Evolutionary conservation across 2,888 invertebrate species (phyloP).

Genomic region (Crocallis elinguaria): DNA sequence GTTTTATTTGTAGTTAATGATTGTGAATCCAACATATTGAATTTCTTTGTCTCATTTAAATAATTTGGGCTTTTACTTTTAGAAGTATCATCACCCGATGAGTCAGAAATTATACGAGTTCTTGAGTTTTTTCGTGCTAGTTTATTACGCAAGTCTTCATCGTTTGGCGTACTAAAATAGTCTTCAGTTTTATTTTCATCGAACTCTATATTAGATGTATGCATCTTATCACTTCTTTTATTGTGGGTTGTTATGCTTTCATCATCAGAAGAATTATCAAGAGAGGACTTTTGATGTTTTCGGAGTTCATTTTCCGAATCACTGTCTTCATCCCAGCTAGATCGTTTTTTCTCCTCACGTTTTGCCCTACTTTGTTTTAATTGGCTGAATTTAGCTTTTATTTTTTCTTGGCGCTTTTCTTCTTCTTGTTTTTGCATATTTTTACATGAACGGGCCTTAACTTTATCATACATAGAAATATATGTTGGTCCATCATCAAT

Average conservation of each 20-base stretch:
- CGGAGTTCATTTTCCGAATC: conserved; percentile 85
- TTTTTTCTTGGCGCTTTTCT: conserved; percentile 93
- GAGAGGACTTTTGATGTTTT: conserved; percentile 70
- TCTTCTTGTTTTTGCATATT: conserved; percentile 97
- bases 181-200: conserved; percentile 78
- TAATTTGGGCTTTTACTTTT: conserved; percentile 75
- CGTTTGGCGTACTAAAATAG: conserved; percentile 75
- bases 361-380: conserved; percentile 94
- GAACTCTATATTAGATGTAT: conserved; percentile 64
- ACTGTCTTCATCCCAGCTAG: conserved; percentile 95
- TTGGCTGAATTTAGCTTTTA: conserved; percentile 95
- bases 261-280: conserved; percentile 84
- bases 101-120: conserved; percentile 91
- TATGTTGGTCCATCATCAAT: conserved; percentile 95
- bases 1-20: conserved; percentile 54
- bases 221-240: conserved; percentile 82
- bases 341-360: conserved; percentile 94
- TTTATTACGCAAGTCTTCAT: conserved; percentile 82
- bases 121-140: conserved; percentile 88
- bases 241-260: conserved; percentile 68
- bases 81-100: conserved; percentile 88
- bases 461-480: conserved; percentile 99
- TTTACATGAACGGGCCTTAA: conserved; percentile 96
- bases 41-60: conserved; percentile 81
- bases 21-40: conserved; percentile 82